Evolutionary conservation across 2,113 vertebrate species (phyloP), one percentile per base, ranked within the genome.

Genomic region (Picathartes gymnocephalus): DNA sequence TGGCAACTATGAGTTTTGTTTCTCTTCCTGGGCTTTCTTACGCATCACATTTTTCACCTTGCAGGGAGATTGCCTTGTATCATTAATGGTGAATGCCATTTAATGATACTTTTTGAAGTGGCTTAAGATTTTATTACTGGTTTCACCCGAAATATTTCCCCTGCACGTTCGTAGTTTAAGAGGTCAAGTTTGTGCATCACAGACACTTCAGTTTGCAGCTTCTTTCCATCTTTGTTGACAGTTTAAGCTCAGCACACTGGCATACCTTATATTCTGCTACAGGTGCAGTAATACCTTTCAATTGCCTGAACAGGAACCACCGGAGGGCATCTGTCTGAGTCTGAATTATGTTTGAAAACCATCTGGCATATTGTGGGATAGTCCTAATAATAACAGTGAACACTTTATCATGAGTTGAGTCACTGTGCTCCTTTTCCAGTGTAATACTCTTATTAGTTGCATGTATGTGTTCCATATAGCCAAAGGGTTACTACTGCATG

Each of bases 231-330:
- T 81, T 70, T 90, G 71, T 83, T 94, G 92, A 61, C 40, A 44
- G 57, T 62, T 88, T 22, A 81, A 74, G 81, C 61, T 50, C 24
- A 81, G 65, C 57, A 20, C 0, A 0, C 45, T 90, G 92, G 92
- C 88, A 69, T 57, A 33, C 53, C 56, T 92, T 95, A 94, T 92
- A 0, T 78, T 86, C 80, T 88, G 39, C 88, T 81, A 13, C 0
- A 0, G 65, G 37, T 64, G 30, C 71, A 51, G 58, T 80, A 88
- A 90, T 91, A 73, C 51, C 86, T 97, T 94, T 88, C 82, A 72
- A 4, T 54, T 97, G 88, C 82, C 95, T 88, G 68, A 88, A 88
- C 94, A 96, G 81, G 92, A 93, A 94, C 84, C 76, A 86, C 96
- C 4, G 2, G 82, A 96, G 94, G 96, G 95, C 80, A 86, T 95